A percentile compares a stretch with the other conserved stretches of the same genome.
phyloP scores from a whole-genome alignment of 2,888 invertebrate genomes.

The Fragum fragum region DNA sequence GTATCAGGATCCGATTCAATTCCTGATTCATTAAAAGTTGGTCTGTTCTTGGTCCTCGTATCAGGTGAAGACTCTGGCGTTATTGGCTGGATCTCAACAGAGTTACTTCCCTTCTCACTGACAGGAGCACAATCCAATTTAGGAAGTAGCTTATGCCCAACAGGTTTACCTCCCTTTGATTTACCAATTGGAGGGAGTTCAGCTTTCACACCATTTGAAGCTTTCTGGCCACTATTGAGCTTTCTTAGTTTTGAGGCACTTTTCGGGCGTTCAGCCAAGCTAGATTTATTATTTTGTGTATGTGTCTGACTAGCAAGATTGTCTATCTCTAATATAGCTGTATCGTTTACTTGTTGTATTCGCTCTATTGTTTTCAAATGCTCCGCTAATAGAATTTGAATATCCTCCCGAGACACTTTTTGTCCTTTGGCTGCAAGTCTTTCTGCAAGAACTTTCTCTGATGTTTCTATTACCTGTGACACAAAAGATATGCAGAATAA shows the following conservation, averaged over 20 bases:
- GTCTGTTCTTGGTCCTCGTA: slow-evolving; percentile 36
- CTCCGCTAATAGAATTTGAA: slow-evolving; percentile 68
- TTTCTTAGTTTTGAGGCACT: slow-evolving; percentile 54
- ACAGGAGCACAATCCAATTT: slow-evolving; percentile 16
- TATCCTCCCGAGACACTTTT: slow-evolving; percentile 63
- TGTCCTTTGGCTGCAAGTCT: slow-evolving; percentile 61
- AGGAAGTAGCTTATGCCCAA: neutral
- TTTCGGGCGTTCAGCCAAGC: slow-evolving; percentile 8
- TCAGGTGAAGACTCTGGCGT: slow-evolving; percentile 53
- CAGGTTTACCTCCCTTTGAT: slow-evolving; percentile 23
- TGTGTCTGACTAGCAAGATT: neutral
- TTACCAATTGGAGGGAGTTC: slow-evolving; percentile 17
- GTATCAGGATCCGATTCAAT: slow-evolving; percentile 61
- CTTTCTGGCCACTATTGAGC: slow-evolving; percentile 30
- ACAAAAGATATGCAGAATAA: neutral
- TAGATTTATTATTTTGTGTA: neutral
- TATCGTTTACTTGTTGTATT: slow-evolving; percentile 69
- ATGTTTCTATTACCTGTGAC: slow-evolving; percentile 69
- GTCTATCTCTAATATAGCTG: slow-evolving; percentile 43
- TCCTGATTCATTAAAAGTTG: slow-evolving; percentile 53
- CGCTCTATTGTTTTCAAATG: slow-evolving; percentile 73
- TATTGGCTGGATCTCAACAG: neutral
- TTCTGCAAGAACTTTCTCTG: slow-evolving; percentile 67
- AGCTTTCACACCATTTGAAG: slow-evolving; percentile 2
- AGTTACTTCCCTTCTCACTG: slow-evolving; percentile 27